Percentiles rank a stretch among this genome's conserved stretches.
These are phyloP conservation scores for Steatornis caripensis DNA, from an alignment of 2,113 vertebrate genomes.

Conservation along the genomic window DNA sequence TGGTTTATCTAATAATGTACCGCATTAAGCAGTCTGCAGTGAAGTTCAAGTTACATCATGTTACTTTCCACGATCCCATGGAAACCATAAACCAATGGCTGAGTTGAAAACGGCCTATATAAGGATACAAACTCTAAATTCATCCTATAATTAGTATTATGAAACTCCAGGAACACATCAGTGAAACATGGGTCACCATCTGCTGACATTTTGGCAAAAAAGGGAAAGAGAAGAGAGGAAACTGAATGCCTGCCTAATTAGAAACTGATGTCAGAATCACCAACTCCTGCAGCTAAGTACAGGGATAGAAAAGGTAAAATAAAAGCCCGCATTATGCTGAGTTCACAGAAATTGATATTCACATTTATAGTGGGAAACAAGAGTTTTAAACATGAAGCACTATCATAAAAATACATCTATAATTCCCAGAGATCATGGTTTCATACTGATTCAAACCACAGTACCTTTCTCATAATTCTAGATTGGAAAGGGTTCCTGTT, in stretches of 20 bases:
- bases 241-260: not conserved
- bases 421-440: not conserved
- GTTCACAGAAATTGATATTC: not conserved
- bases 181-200: conserved; percentile 13
- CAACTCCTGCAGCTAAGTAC: not conserved
- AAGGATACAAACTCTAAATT: conserved; percentile 1
- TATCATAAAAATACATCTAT: not conserved
- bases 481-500: not conserved
- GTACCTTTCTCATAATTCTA: not conserved
- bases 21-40: not conserved
- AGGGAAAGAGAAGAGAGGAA: not conserved
- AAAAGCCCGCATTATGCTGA: not conserved
- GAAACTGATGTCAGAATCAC: not conserved
- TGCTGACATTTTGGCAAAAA: conserved; percentile 23
- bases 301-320: not conserved
- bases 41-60: not conserved
- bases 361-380: not conserved
- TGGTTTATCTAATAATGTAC: not conserved
- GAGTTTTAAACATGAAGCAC: not conserved
- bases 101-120: not conserved
- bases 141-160: not conserved
- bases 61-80: not conserved
- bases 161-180: conserved; percentile 20
- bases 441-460: not conserved
- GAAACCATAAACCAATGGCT: conserved; percentile 14